Conservation (phyloP, 1,140 invertebrate genomes). For the Pinna nobilis region DNA sequence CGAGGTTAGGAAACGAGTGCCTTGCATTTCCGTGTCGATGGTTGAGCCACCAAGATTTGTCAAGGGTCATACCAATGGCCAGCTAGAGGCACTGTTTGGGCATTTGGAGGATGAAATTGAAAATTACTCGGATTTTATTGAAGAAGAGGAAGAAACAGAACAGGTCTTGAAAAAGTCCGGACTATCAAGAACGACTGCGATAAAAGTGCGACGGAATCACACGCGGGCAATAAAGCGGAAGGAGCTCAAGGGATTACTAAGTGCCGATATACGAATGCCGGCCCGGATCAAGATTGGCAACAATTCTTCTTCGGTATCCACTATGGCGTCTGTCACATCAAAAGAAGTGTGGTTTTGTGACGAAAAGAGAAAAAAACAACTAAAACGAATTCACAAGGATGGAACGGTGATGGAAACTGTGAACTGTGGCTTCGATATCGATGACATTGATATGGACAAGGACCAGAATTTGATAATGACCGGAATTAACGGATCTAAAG, state of each 20-base stretch:
- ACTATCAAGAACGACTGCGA: slow-evolving; percentile 1
- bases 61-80: background rate
- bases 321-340: background rate
- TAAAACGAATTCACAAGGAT: background rate
- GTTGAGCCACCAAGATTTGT: background rate
- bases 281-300: slow-evolving; percentile 1
- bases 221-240: background rate
- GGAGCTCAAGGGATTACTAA: background rate
- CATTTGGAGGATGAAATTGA: background rate
- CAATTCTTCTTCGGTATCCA: background rate
- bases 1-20: slow-evolving; percentile 1
- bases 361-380: background rate
- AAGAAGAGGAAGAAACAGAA: background rate
- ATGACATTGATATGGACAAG: background rate
- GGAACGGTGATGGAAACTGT: background rate
- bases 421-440: background rate
- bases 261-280: slow-evolving; percentile 15
- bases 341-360: background rate
- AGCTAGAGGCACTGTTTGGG: slow-evolving; percentile 1
- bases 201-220: background rate
- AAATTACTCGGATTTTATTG: background rate
- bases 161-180: background rate
- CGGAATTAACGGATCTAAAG: background rate
- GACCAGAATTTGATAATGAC: background rate
- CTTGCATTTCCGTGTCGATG: background rate